Percentiles rank a stretch among this genome's conserved stretches.
Conservation (phyloP, 2,113 vertebrate genomes). For the Erythrolamprus reginae region DNA sequence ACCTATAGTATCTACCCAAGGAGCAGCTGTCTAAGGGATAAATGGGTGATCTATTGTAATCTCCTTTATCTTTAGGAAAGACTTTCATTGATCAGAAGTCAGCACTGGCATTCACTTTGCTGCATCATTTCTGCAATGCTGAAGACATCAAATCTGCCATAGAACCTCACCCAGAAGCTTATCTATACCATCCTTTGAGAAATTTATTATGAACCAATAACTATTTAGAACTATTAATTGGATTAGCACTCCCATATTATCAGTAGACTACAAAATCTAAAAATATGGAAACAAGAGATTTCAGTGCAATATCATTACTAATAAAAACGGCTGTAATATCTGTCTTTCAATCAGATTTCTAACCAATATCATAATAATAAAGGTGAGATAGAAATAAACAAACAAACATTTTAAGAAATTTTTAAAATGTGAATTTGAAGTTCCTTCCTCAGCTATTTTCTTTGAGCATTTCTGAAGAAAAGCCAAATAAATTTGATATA, state of each 20-base stretch:
- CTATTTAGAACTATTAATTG: not conserved
- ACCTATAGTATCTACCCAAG: not conserved
- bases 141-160: constrained; percentile 5
- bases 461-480: not conserved
- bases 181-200: constrained; percentile 21
- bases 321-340: not conserved
- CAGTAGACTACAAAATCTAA: not conserved
- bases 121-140: not conserved
- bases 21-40: not conserved
- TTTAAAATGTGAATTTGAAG: not conserved
- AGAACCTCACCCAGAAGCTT: not conserved
- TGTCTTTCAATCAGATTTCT: not conserved
- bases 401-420: not conserved
- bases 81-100: not conserved
- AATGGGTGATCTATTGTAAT: not conserved
- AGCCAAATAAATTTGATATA: not conserved
- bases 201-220: not conserved
- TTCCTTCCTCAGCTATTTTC: not conserved
- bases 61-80: not conserved
- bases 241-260: not conserved
- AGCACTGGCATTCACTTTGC: not conserved
- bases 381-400: too few species aligned
- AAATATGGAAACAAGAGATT: not conserved
- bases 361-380: not conserved
- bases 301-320: not conserved